Percentiles rank a stretch among this genome's conserved stretches.
phyloP scores from a whole-genome alignment of 37 sponge, comb jelly and placozoan genomes.

The Dysidea cf. avara region DNA sequence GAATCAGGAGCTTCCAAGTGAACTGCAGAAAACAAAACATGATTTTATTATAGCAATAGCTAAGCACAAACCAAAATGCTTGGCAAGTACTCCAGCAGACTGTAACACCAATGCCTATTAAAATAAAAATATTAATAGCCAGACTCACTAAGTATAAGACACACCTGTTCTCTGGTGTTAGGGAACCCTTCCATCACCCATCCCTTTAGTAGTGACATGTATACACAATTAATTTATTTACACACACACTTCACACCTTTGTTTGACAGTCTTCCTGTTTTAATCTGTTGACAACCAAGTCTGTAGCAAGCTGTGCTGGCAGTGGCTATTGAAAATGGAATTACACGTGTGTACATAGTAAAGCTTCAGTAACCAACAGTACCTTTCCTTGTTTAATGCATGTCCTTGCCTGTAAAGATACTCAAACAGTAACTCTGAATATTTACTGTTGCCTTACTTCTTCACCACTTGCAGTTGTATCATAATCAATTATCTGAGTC shows the following conservation, averaged over 20 bases:
- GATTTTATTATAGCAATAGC: not conserved
- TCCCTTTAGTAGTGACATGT: conserved; percentile 58
- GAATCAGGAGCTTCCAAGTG: conserved; percentile 76
- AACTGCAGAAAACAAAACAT: no score
- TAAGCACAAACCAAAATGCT: conserved; percentile 76
- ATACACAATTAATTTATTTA: not conserved
- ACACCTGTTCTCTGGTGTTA: conserved; percentile 74
- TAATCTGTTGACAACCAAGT: conserved; percentile 39
- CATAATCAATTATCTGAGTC: conserved; percentile 24
- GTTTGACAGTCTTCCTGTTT: conserved; percentile 40
- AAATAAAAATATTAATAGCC: no score
- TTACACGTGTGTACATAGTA: no score
- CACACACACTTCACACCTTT: conserved; percentile 41
- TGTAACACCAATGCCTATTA: conserved; percentile 70
- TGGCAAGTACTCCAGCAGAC: conserved; percentile 70
- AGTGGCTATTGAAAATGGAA: conserved; percentile 18
- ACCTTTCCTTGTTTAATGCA: conserved; percentile 1
- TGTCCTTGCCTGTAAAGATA: not conserved
- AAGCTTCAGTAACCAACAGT: no score
- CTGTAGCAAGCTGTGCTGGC: conserved; percentile 30
- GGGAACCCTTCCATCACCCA: conserved; percentile 93
- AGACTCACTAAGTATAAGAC: no score
- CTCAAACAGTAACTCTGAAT: not conserved
- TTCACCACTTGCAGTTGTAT: conserved; percentile 9
- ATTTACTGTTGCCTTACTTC: conserved; percentile 1